Conservation (phyloP, 2,113 vertebrate species). For the Atlantisia rogersi region DNA sequence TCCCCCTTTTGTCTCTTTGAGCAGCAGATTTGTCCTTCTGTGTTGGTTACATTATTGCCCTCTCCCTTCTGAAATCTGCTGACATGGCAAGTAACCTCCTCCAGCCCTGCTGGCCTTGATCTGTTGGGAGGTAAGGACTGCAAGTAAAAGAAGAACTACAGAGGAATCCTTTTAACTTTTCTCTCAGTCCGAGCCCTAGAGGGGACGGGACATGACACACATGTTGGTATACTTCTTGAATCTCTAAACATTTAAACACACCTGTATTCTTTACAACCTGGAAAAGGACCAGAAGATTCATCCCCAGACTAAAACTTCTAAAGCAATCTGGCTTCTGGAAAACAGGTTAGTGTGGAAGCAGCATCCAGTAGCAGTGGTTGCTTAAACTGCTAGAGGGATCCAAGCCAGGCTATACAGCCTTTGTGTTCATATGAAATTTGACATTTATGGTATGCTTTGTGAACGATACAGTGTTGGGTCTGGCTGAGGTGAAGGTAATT, state of each 20-base stretch:
- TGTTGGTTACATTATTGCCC: background rate
- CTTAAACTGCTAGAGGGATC: background rate
- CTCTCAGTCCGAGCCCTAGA: background rate
- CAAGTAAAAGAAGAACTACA: background rate
- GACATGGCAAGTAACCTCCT: background rate
- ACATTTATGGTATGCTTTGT: background rate
- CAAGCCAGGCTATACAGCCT: background rate
- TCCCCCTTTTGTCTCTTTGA: background rate
- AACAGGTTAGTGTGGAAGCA: background rate
- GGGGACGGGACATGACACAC: background rate
- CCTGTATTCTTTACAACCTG: background rate
- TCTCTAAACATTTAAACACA: background rate
- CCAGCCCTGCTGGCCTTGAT: background rate
- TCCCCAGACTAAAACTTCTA: background rate
- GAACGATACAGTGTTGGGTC: background rate
- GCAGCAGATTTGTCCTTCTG: background rate
- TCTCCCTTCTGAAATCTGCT: background rate
- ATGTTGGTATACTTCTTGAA: background rate
- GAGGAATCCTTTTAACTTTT: background rate
- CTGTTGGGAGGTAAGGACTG: background rate
- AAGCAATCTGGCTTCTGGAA: background rate
- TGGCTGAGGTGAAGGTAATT: too few relatives aligned
- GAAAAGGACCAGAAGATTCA: background rate
- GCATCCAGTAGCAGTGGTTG: background rate
- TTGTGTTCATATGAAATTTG: background rate